Conservation (phyloP, 2,888 invertebrate species). For the Cancer borealis region DNA sequence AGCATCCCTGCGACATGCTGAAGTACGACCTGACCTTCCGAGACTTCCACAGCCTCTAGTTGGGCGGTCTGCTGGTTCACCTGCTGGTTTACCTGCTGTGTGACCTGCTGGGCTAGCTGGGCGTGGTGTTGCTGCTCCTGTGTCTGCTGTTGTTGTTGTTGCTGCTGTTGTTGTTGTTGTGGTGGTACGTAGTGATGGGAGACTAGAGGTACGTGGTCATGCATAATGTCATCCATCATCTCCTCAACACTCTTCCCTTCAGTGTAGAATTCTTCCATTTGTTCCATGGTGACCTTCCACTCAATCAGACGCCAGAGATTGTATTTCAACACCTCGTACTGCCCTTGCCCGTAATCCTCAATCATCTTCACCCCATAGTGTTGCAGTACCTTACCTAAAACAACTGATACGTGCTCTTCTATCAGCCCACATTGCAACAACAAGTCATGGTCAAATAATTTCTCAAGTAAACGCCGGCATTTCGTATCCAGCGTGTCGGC, state of each 20-base stretch:
- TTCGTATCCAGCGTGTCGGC: conserved; percentile 73
- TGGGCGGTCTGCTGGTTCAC: conserved; percentile 58
- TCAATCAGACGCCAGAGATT: conserved; percentile 77
- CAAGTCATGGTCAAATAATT: conserved; percentile 72
- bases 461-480: conserved; percentile 73
- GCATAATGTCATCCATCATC: conserved; percentile 77
- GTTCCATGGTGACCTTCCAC: conserved; percentile 77
- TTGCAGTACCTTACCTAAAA: conserved; percentile 74
- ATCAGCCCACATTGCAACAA: conserved; percentile 73
- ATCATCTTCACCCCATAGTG: conserved; percentile 77
- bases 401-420: conserved; percentile 76
- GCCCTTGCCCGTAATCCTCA: conserved; percentile 77
- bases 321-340: conserved; percentile 77
- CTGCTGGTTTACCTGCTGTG: background rate
- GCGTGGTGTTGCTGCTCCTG: no score
- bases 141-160: background rate
- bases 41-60: conserved; percentile 73
- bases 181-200: conserved; percentile 73
- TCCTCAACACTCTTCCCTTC: conserved; percentile 77
- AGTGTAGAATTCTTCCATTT: conserved; percentile 77
- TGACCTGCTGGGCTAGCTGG: background rate
- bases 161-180: background rate
- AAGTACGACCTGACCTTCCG: conserved; percentile 69
- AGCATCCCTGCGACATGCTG: conserved; percentile 72
- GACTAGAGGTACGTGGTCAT: conserved; percentile 75